These are phyloP conservation scores for Caranx ignobilis DNA, from an alignment of 2,113 vertebrate genomes.

Conservation along the genomic window DNA sequence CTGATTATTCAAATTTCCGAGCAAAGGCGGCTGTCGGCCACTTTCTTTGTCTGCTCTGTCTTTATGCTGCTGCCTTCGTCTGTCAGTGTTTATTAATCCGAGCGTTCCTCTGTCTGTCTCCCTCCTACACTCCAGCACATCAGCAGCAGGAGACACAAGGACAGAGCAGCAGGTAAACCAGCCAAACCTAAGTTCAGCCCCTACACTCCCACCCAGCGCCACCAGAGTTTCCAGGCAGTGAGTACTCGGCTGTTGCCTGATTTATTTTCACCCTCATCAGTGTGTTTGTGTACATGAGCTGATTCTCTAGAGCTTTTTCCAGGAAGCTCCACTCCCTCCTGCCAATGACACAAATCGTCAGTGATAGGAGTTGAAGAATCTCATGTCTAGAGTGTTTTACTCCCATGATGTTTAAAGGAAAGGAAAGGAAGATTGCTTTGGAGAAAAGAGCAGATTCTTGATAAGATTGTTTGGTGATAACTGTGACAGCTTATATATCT, in stretches of 20 bases:
- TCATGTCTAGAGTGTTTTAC: slow-evolving; percentile 6
- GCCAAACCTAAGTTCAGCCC: slow-evolving; percentile 96
- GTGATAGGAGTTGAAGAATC: background rate
- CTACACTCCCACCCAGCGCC: slow-evolving; percentile 89
- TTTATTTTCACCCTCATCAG: slow-evolving; percentile 33
- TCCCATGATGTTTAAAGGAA: background rate
- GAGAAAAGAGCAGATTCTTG: background rate
- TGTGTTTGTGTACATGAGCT: slow-evolving; percentile 36
- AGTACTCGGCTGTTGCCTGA: slow-evolving; percentile 67
- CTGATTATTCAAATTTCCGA: slow-evolving; percentile 35
- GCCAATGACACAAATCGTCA: slow-evolving; percentile 17
- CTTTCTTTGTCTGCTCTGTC: background rate
- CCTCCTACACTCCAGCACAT: slow-evolving; percentile 88
- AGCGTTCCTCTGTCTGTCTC: slow-evolving; percentile 12
- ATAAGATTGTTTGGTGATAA: slow-evolving; percentile 18
- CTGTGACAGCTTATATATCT: background rate
- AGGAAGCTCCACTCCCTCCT: slow-evolving; percentile 48
- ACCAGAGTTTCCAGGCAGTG: slow-evolving; percentile 88
- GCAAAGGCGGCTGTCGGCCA: background rate
- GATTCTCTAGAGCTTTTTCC: slow-evolving; percentile 41
- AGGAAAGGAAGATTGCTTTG: slow-evolving; percentile 5
- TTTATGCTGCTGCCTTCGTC: slow-evolving; percentile 8
- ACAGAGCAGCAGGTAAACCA: slow-evolving; percentile 95
- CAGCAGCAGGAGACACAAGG: slow-evolving; percentile 97
- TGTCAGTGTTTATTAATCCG: slow-evolving; percentile 5